These are phyloP conservation scores for Telenomus remus DNA, from an alignment of 1,140 invertebrate species.

Conservation along the genomic window DNA sequence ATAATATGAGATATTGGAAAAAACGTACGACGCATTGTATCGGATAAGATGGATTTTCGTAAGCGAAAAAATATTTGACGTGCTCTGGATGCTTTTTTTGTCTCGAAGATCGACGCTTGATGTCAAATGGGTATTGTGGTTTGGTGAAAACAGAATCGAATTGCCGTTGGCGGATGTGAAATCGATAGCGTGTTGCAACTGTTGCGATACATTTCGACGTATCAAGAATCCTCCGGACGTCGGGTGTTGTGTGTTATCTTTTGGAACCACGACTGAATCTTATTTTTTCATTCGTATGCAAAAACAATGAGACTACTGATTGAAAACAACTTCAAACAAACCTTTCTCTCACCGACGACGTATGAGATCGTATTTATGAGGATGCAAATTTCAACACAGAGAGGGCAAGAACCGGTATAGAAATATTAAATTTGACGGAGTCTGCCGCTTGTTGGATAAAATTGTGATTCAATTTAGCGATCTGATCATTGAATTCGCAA, in stretches of 20 bases:
- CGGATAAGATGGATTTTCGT: not conserved
- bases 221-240: not conserved
- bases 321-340: not conserved
- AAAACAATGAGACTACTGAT: not conserved
- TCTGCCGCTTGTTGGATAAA: not conserved
- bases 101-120: slow-evolving; percentile 25
- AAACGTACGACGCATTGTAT: not conserved
- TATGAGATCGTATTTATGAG: too few relatives aligned
- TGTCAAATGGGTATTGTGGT: slow-evolving; percentile 40
- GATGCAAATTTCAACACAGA: too few relatives aligned
- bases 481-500: slow-evolving; percentile 1
- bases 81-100: not conserved
- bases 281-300: slow-evolving; percentile 9
- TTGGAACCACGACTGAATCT: slow-evolving; percentile 25
- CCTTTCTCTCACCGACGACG: not conserved
- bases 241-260: too few relatives aligned
- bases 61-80: not conserved
- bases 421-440: too few relatives aligned
- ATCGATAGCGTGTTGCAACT: slow-evolving; percentile 44
- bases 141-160: slow-evolving; percentile 47
- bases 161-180: slow-evolving; percentile 50
- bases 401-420: too few relatives aligned
- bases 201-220: slow-evolving; percentile 28
- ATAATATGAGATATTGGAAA: too few relatives aligned
- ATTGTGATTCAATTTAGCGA: not conserved